phyloP scores from a whole-genome alignment of 2,888 invertebrate species.

The Dynastes hyllus region DNA sequence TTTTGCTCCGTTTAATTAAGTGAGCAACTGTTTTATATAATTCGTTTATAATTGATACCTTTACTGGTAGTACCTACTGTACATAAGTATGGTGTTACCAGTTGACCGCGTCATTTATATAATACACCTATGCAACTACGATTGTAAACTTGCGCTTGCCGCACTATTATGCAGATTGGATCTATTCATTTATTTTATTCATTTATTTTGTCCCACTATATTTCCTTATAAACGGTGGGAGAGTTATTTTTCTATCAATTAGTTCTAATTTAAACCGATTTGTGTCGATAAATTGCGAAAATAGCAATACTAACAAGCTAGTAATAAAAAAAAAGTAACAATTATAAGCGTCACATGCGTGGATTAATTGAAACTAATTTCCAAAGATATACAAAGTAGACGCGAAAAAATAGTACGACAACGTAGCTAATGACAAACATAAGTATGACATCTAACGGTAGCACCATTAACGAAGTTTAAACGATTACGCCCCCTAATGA shows the following conservation, averaged over 20 bases:
- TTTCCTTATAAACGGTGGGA: neutral
- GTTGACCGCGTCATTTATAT: neutral
- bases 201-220: neutral
- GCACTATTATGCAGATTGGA: neutral
- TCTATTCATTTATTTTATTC: neutral
- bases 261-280: constrained; percentile 2
- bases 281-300: neutral
- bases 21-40: constrained; percentile 35
- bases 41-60: constrained; percentile 40
- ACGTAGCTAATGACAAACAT: too few species aligned
- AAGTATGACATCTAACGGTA: too few species aligned
- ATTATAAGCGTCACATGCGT: too few species aligned
- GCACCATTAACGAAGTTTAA: too few species aligned
- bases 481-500: too few species aligned
- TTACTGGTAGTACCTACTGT: neutral
- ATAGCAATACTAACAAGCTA: neutral
- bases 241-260: neutral
- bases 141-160: constrained; percentile 5
- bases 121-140: neutral
- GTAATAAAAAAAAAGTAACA: too few species aligned
- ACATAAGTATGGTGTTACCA: neutral
- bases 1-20: constrained; percentile 32
- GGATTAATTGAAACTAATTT: too few species aligned
- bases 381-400: too few species aligned
- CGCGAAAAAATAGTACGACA: too few species aligned